phyloP scores from a whole-genome alignment of 2,113 vertebrate genomes.

The Alexandromys fortis region DNA sequence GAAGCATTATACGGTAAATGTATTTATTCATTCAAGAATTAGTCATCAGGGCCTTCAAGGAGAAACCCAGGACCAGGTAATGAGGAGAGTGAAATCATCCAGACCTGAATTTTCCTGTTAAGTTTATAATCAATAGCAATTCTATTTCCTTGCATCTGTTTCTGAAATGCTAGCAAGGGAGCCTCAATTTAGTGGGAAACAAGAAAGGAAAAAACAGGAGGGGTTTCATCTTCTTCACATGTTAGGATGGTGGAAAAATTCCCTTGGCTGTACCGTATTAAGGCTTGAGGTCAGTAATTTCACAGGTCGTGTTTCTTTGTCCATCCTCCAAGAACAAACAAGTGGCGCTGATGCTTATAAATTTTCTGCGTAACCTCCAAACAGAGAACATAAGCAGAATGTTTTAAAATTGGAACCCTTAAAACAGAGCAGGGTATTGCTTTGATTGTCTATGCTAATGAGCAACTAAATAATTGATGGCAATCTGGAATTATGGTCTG shows the following conservation, averaged over 20 bases:
- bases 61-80: not conserved
- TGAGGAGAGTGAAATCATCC: not conserved
- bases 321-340: not conserved
- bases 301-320: not conserved
- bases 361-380: not conserved
- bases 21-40: slow-evolving; percentile 2
- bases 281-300: not conserved
- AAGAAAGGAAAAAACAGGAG: slow-evolving; percentile 24
- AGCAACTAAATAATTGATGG: slow-evolving; percentile 7
- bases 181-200: not conserved
- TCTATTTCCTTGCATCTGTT: not conserved
- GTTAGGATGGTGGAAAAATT: slow-evolving; percentile 7
- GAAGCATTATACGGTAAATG: not conserved
- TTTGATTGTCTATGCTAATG: not conserved
- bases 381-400: slow-evolving; percentile 30
- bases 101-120: slow-evolving; percentile 12
- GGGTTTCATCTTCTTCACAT: not conserved
- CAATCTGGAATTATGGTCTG: slow-evolving; percentile 13
- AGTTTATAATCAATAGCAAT: slow-evolving; percentile 16
- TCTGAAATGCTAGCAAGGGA: slow-evolving; percentile 19
- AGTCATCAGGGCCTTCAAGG: not conserved
- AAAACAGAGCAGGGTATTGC: slow-evolving; percentile 48
- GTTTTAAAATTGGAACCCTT: slow-evolving; percentile 48
- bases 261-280: not conserved
- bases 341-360: slow-evolving; percentile 7